phyloP scores from a whole-genome alignment of 1,140 invertebrate genomes.

The Pollicipes pollicipes region DNA sequence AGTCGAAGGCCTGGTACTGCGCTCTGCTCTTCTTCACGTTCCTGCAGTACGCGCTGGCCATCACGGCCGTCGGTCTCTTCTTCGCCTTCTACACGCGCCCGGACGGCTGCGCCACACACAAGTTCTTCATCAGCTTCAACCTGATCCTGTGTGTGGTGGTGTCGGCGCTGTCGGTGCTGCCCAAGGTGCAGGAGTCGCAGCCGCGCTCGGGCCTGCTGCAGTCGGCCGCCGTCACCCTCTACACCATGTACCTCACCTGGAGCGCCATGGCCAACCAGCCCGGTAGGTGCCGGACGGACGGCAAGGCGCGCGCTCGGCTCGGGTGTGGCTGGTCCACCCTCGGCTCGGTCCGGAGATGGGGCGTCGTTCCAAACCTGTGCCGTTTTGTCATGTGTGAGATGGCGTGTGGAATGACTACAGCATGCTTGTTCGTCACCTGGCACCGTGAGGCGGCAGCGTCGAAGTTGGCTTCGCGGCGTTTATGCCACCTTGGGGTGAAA shows the following conservation, averaged over 20 bases:
- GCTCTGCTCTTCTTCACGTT: conserved; percentile 75
- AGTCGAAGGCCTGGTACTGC: conserved; percentile 39
- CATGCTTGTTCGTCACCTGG: too few species aligned
- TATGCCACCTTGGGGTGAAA: too few species aligned
- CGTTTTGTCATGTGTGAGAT: too few species aligned
- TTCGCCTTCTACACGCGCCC: conserved; percentile 70
- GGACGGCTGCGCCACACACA: conserved; percentile 66
- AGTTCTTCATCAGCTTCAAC: conserved; percentile 96
- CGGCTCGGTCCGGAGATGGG: too few species aligned
- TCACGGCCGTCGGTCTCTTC: conserved; percentile 67
- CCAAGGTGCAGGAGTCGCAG: conserved; percentile 74
- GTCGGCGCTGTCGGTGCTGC: conserved; percentile 74
- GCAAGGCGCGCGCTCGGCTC: too few species aligned
- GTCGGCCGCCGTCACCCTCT: conserved; percentile 9
- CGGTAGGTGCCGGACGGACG: conserved; percentile 17
- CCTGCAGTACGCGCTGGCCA: conserved; percentile 55
- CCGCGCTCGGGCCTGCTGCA: conserved; percentile 61
- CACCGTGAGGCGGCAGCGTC: too few species aligned
- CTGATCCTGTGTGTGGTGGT: conserved; percentile 72
- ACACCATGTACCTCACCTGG: conserved; percentile 94
- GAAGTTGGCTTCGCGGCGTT: too few species aligned
- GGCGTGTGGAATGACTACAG: too few species aligned
- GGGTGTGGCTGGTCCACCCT: too few species aligned
- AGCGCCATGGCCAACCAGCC: conserved; percentile 85
- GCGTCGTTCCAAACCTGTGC: too few species aligned